These are phyloP conservation scores for Zosterops lateralis DNA, from an alignment of 2,113 vertebrate genomes.

Conservation along the genomic window DNA sequence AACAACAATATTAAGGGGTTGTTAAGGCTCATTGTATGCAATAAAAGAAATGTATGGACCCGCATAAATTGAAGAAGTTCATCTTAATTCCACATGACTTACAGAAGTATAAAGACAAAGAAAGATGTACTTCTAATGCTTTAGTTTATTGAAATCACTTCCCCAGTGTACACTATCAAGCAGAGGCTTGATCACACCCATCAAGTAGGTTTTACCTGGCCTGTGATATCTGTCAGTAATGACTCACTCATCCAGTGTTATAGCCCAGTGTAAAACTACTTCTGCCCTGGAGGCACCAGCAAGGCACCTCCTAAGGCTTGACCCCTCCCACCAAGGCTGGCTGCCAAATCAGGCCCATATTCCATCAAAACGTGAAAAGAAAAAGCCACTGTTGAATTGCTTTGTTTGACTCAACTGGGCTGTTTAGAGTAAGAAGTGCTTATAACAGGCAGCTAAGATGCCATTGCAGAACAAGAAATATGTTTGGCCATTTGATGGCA, in stretches of 20 bases:
- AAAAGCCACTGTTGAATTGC: neutral
- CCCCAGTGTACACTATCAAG: neutral
- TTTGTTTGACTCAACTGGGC: neutral
- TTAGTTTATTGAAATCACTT: neutral
- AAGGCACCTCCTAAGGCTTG: neutral
- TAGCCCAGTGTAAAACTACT: neutral
- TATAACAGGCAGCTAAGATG: neutral
- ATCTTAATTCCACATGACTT: neutral
- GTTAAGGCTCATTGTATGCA: neutral
- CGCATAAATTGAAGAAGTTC: neutral
- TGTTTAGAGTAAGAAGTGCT: neutral
- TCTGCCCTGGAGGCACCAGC: neutral
- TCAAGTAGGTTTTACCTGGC: neutral
- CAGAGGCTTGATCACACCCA: neutral
- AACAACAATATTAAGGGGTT: neutral
- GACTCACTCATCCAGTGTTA: neutral
- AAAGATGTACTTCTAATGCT: accelerated
- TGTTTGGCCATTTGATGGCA: slow-evolving; percentile 56
- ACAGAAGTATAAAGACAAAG: neutral
- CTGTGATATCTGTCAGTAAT: neutral
- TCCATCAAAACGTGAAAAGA: neutral
- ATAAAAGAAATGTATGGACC: neutral
- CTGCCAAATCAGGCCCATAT: neutral
- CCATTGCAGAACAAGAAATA: neutral
- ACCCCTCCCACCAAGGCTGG: neutral